Percentiles rank a stretch among this genome's conserved stretches.
Evolutionary conservation across 1,140 invertebrate species (phyloP).

Genomic region (Trypoxylus dichotomus): DNA sequence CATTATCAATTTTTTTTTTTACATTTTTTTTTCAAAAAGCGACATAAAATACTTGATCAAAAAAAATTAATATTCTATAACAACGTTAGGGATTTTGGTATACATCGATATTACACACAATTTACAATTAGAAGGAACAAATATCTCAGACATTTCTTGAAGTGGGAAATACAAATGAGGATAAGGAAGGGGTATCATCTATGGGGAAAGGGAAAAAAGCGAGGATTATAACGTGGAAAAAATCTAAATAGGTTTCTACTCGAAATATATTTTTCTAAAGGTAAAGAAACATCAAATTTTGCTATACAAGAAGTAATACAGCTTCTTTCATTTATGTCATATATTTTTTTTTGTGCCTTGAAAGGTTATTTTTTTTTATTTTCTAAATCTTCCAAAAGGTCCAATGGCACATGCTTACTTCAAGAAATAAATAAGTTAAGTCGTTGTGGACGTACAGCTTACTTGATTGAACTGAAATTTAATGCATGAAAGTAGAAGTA

Average conservation of each 20-base stretch:
- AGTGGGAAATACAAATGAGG: not conserved
- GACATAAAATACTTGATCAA: not conserved
- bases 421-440: too few relatives aligned
- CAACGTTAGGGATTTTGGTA: slow-evolving; percentile 8
- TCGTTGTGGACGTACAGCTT: too few relatives aligned
- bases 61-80: slow-evolving; percentile 8
- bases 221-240: not conserved
- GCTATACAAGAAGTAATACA: too few relatives aligned
- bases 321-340: too few relatives aligned
- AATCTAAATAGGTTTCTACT: not conserved
- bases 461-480: too few relatives aligned
- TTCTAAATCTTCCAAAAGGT: too few relatives aligned
- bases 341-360: too few relatives aligned
- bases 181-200: not conserved
- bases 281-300: too few relatives aligned
- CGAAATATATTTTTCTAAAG: not conserved
- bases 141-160: not conserved
- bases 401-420: too few relatives aligned
- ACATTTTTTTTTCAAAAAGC: not conserved
- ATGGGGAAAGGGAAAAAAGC: not conserved
- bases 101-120: slow-evolving; percentile 20
- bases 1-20: not conserved
- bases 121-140: slow-evolving; percentile 17
- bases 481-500: too few relatives aligned
- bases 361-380: too few relatives aligned